Evolutionary conservation across 1,140 invertebrate genomes (phyloP).

Genomic region (Papilio aristodemus): DNA sequence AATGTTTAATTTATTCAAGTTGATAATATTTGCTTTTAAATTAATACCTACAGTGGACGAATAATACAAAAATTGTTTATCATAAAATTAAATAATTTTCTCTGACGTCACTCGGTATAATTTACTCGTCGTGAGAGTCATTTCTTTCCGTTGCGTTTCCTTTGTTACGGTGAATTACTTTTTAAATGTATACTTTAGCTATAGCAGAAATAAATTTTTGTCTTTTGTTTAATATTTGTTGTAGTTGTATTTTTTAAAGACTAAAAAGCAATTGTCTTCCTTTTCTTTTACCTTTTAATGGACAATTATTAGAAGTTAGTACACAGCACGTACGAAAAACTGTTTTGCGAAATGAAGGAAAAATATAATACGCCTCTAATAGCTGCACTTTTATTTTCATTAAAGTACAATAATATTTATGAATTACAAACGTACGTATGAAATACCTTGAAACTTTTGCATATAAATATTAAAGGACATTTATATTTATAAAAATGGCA

Average conservation of each 20-base stretch:
- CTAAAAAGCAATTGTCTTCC: no score
- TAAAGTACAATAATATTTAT: conserved; percentile 19
- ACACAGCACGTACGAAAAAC: background rate
- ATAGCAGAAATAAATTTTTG: background rate
- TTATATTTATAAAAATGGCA: background rate
- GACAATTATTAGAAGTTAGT: background rate
- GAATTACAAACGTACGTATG: conserved; percentile 9
- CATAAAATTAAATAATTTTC: conserved; percentile 18
- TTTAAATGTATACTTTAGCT: background rate
- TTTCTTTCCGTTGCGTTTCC: background rate
- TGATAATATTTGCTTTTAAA: conserved; percentile 47
- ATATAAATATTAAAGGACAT: conserved; percentile 18
- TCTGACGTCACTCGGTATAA: background rate
- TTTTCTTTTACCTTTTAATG: no score
- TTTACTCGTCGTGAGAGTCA: background rate
- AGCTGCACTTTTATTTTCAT: conserved; percentile 13
- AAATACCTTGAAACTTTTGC: background rate
- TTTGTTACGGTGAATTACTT: background rate
- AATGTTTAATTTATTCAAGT: conserved; percentile 53
- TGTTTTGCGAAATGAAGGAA: background rate
- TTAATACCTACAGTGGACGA: conserved; percentile 32
- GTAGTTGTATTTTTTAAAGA: no score
- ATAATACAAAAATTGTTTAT: conserved; percentile 25
- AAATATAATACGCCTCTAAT: conserved; percentile 18
- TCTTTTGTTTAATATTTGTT: no score